Evolutionary conservation across 2,113 vertebrate species (phyloP).

Genomic region (Ardeotis arabs): DNA sequence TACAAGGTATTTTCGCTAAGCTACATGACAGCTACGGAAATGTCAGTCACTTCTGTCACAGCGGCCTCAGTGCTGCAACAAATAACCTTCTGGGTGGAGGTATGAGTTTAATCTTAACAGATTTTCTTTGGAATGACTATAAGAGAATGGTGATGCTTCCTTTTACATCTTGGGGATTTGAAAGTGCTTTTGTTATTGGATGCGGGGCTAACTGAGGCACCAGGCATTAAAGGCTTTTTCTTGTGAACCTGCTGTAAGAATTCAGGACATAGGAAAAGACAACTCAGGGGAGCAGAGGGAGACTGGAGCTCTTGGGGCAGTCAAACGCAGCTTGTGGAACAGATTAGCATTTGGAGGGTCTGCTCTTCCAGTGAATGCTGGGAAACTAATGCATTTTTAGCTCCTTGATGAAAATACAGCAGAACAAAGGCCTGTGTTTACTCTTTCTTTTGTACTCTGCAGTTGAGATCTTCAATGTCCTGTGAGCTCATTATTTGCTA

Average conservation of each 20-base stretch:
- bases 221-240: not conserved
- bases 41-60: not conserved
- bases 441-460: not conserved
- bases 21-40: not conserved
- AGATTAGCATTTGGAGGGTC: not conserved
- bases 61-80: not conserved
- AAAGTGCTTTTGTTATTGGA: not conserved
- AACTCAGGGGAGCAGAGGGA: not conserved
- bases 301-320: not conserved
- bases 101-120: not conserved
- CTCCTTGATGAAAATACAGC: not conserved
- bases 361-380: not conserved
- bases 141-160: not conserved
- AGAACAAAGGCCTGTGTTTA: not conserved
- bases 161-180: not conserved
- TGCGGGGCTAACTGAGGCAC: not conserved
- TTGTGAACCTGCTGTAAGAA: not conserved
- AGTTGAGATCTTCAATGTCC: not conserved
- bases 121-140: not conserved
- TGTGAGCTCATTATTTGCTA: not conserved
- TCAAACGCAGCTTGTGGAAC: not conserved
- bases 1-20: too few species aligned
- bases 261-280: fast-evolving
- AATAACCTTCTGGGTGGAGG: not conserved
- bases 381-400: not conserved